Base-by-base conservation (phyloP, 2,888 invertebrate genomes). In the Allophyes oxyacanthae region DNA sequence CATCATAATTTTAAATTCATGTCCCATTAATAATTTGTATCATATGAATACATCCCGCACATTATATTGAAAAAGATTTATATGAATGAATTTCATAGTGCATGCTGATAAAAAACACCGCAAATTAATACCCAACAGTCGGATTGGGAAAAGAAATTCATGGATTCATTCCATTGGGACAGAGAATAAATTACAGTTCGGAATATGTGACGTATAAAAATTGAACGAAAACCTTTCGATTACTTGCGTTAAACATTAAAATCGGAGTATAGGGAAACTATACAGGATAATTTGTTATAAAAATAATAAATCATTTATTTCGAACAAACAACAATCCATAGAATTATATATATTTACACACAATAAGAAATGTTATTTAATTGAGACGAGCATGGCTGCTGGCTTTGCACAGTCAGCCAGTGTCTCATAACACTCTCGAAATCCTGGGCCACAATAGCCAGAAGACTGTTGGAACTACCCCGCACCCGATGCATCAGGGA, bases 131-230 rank as follows among this genome's bases (percentile, higher is more conserved):
- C 37, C 36, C 33, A 10, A 33, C 49, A 8, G 6, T 36, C 49
- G 37, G 20, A 32, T 50, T 9, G 51, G 26, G n/a, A 50, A 20
- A 61, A 61, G 65, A 48, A 51, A 68, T 70, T 61, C 46, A 33
- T 54, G 15, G 34, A 56, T 60, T 56, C 42, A 43, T 64, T 61
- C 60, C 61, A 11, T 9, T 8, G 65, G 8, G 60, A 48, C 25
- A 4, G 25, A 10, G 41, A 56, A 70, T 70, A 64, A 61, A 69
- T 51, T 61, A 54, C 43, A 36, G 20, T 57, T 51, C 25, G 38
- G 54, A 61, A 57, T 53, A 69, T 38, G 20, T 20, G 20, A 20
- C 20, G 20, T 20, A 10, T 56, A 53, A 56, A 36, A 50, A 49
- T 54, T 58, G 36, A 45, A 49, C 32, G 7, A 26, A 37, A 41